A percentile compares a stretch with the other conserved stretches of the same genome.
These are phyloP conservation scores for Spinibarbus caldwelli DNA, from an alignment of 2,797 vertebrate species.

Conservation along the genomic window DNA sequence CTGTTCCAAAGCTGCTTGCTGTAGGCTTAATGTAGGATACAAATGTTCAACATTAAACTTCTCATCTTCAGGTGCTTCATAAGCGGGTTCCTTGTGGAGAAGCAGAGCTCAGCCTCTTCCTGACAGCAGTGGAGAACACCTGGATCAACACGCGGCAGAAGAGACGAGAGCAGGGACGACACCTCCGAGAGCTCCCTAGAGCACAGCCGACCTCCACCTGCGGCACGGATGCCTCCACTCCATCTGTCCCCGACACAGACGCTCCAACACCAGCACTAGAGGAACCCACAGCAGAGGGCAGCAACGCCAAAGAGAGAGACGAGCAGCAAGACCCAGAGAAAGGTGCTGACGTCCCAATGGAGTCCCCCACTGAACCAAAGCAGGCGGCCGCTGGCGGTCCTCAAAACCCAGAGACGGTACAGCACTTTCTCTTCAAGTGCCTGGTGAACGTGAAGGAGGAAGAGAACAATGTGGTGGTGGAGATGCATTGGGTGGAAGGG, in stretches of 20 bases:
- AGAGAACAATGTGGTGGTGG: conserved; percentile 78
- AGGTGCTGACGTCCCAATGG: conserved; percentile 57
- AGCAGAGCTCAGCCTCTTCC: conserved; percentile 86
- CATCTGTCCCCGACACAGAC: not conserved
- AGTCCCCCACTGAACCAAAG: conserved; percentile 44
- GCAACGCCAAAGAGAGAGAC: conserved; percentile 59
- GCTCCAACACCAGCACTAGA: not conserved
- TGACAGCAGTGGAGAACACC: conserved; percentile 95
- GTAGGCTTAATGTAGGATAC: not conserved
- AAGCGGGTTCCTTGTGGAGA: conserved; percentile 85
- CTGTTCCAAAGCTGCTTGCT: not conserved
- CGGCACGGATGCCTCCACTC: conserved; percentile 19
- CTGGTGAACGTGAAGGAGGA: conserved; percentile 88
- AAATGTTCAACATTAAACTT: not conserved
- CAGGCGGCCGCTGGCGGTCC: conserved; percentile 47
- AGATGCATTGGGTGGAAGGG: conserved; percentile 97
- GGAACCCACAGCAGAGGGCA: not conserved
- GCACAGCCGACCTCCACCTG: conserved; percentile 66
- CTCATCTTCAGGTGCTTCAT: conserved; percentile 85
- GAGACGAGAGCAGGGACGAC: conserved; percentile 86
- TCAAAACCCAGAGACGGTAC: conserved; percentile 53
- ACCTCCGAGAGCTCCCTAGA: conserved; percentile 89
- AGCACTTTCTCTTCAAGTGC: conserved; percentile 92
- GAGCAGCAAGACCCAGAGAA: conserved; percentile 55
- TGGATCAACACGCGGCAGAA: conserved; percentile 95